Conservation (phyloP, 2,888 invertebrate genomes). For the Sepiola atlantica region DNA sequence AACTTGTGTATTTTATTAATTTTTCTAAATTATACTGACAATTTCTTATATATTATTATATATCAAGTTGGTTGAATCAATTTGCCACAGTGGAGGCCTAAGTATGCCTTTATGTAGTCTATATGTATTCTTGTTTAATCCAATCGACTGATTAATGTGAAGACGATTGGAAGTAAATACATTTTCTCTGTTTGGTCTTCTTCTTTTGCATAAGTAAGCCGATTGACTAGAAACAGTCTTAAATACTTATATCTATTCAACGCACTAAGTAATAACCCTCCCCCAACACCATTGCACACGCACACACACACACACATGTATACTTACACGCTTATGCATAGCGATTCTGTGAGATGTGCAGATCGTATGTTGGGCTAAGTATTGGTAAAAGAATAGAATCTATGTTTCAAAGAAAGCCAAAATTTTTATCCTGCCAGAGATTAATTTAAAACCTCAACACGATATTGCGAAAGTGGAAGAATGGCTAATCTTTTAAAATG, state of each 20-base stretch:
- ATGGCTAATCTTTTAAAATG: conserved; percentile 22
- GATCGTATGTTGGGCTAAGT: not conserved
- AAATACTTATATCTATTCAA: conserved; percentile 6
- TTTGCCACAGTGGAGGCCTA: not conserved
- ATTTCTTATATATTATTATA: not conserved
- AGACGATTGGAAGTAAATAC: not conserved
- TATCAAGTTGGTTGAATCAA: not conserved
- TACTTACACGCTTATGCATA: not conserved
- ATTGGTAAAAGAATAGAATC: not conserved
- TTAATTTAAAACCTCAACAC: conserved; percentile 23
- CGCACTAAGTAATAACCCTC: not conserved
- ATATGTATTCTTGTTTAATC: not conserved
- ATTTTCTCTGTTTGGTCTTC: not conserved
- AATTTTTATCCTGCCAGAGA: conserved; percentile 6
- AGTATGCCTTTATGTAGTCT: not conserved
- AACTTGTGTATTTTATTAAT: not conserved
- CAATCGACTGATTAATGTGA: conserved; percentile 19
- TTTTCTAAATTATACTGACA: not conserved
- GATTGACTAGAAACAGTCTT: conserved; percentile 9
- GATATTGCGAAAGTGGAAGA: conserved; percentile 21
- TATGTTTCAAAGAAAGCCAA: conserved; percentile 32
- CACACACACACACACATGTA: not conserved
- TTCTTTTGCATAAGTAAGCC: conserved; percentile 32
- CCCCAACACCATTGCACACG: not conserved
- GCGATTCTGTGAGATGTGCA: no score